Percentiles rank a stretch among this genome's conserved stretches.
These are phyloP conservation scores for Mantis religiosa DNA, from an alignment of 2,888 invertebrate genomes.

Conservation along the genomic window DNA sequence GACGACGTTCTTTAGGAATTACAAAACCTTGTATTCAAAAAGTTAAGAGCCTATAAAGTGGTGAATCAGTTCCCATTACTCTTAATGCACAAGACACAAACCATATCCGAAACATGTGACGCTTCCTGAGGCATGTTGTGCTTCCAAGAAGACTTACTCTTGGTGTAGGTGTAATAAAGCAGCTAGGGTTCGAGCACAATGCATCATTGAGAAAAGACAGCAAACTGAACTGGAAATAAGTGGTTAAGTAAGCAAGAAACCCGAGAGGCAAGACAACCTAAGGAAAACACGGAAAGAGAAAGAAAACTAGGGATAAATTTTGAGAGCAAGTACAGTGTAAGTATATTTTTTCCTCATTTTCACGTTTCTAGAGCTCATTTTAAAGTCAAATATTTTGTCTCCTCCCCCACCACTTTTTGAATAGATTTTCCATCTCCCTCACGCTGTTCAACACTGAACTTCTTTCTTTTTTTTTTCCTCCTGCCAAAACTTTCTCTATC, in stretches of 20 bases:
- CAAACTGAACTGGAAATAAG: background rate
- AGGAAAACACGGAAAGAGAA: background rate
- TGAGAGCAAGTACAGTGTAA: background rate
- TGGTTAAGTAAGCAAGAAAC: background rate
- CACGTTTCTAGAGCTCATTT: background rate
- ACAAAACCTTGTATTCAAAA: background rate
- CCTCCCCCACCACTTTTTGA: background rate
- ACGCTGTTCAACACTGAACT: background rate
- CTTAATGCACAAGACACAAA: background rate
- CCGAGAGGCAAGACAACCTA: background rate
- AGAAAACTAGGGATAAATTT: background rate
- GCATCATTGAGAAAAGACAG: background rate
- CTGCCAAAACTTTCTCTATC: background rate
- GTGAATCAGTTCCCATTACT: background rate
- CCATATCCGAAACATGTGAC: too few relatives aligned
- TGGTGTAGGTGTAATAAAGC: background rate
- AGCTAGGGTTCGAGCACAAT: background rate
- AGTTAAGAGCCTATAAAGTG: background rate
- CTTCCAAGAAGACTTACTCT: background rate
- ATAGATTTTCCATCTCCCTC: background rate
- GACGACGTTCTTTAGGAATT: background rate
- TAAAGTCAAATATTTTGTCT: conserved; percentile 5
- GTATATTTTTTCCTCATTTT: background rate
- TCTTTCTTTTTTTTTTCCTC: background rate
- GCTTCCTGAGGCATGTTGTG: background rate